Base-by-base conservation (phyloP, 1,140 invertebrate species). In the Chironomus striatipennis region DNA sequence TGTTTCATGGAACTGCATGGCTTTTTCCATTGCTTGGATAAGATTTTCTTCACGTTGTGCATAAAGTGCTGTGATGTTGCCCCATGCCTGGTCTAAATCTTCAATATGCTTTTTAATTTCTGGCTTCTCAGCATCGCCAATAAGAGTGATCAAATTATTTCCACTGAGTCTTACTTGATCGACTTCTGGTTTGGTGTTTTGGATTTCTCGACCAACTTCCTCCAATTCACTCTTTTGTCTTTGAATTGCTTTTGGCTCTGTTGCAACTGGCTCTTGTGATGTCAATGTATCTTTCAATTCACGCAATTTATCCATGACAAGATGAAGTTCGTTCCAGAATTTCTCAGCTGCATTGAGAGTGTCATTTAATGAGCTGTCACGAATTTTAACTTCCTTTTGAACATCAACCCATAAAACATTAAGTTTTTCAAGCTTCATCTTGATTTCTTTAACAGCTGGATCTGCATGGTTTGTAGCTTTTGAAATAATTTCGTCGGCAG, bases 51-150 rank as follows among this genome's bases (percentile, higher is more conserved):
- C 95, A 4, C 96, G 86, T 79, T 94, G 90, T 2, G 95, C 94
- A 83, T 96, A 98, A 21, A 98, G 83, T 5, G 94, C 93, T 0
- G 94, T 97, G 65, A 98, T 92, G 79, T 93, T 96, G 80, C 96
- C 93, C 93, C 96, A 96, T 3, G 93, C 94, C 78, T 89, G 88
- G 80, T 98, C 96, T 76, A 98, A 83, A 81, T 98, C 96, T 83
- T 98, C 96, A 79, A 98, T 96, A 80, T 98, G 94, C 80, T 98
- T 98, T 83, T 97, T 94, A 0, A 99, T 95, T 83, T 98, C 97
- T 0, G 96, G 96, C 84, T 97, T 97, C 79, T 98, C 97, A 12
- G 95, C 92, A 78, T 98, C 95, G 7, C 96, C 96, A 81, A 95
- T 96, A 43, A 98, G 85, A 74, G 90, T 90, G 90, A 98, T 95